Conservation (phyloP, 2,888 invertebrate species). For the Ornithoptera alexandrae region DNA sequence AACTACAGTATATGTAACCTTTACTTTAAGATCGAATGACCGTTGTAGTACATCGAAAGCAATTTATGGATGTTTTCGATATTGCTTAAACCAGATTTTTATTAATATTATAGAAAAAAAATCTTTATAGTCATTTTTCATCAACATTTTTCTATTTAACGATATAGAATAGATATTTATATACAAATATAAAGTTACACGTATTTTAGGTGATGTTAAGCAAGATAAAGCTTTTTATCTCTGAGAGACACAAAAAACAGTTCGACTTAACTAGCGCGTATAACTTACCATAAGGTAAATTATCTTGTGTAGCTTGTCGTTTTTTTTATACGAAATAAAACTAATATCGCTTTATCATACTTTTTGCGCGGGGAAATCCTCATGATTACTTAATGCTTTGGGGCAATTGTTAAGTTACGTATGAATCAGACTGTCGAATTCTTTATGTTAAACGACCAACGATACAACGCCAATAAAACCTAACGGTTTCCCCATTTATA, state of each 20-base stretch:
- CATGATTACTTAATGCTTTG: neutral
- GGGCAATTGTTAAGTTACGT: neutral
- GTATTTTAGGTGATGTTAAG: no score
- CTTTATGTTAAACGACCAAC: no score
- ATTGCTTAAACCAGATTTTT: neutral
- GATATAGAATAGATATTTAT: no score
- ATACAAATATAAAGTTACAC: no score
- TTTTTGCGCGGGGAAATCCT: conserved; percentile 2
- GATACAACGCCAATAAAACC: neutral
- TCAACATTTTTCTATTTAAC: no score
- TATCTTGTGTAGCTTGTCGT: neutral
- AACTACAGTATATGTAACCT: neutral
- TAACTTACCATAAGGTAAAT: neutral
- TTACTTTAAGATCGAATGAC: neutral
- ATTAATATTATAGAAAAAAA: neutral
- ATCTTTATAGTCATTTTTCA: no score
- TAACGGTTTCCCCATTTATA: neutral
- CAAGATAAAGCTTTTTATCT: neutral
- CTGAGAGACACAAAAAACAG: neutral
- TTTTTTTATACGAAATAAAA: neutral
- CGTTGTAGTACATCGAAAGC: neutral
- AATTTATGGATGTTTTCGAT: neutral
- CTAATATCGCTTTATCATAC: neutral
- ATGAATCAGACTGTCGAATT: neutral
- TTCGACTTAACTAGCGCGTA: no score